Evolutionary conservation across 2,888 invertebrate genomes (phyloP), one percentile per base, ranked within the genome.

Genomic region (Dysmachus trigonus): DNA sequence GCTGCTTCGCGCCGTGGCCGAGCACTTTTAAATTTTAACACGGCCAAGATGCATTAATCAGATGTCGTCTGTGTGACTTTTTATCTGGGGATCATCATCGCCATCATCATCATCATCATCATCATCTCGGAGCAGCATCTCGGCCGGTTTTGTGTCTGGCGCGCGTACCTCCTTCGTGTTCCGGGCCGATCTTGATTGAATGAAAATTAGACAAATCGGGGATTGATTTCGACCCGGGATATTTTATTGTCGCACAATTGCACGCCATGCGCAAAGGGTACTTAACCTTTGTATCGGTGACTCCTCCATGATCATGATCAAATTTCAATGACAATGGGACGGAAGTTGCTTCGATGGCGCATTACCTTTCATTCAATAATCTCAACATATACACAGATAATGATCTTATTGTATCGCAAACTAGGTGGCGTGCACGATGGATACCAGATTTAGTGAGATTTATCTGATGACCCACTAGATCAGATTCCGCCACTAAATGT

Each of bases 31-130:
- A 83, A 83, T 86, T 85, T 86, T 82, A 85, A 86, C 86, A 86
- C 86, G 86, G 72, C 76, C 79, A 41, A 85, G 79, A 87, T 85
- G 87, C 87, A 87, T 87, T 87, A 87, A 87, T 87, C 87, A 87
- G 81, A 85, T 82, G 83, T 72, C 72, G 83, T 83, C 83, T 83
- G 81, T 83, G 41, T 72, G 83, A 83, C 83, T 83, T 72, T 83
- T 83, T 83, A 83, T 83, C 83, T 83, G 13, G 10, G 83, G 83
- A 83, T 83, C 83, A 83, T 83, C 83, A 83, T 73, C 73, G 6
- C 62, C 62, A 22, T n/a, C 47, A 51, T 51, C 47, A 51, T 62
- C 62, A 62, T 62, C 62, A 62, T 62, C 62, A 51, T 51, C 51
- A 51, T n/a, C 51, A 51, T 0, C 51, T n/a, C n/a, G 47, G 15